Evolutionary conservation across 2,113 vertebrate genomes (phyloP).

Genomic region (Tetrax tetrax): DNA sequence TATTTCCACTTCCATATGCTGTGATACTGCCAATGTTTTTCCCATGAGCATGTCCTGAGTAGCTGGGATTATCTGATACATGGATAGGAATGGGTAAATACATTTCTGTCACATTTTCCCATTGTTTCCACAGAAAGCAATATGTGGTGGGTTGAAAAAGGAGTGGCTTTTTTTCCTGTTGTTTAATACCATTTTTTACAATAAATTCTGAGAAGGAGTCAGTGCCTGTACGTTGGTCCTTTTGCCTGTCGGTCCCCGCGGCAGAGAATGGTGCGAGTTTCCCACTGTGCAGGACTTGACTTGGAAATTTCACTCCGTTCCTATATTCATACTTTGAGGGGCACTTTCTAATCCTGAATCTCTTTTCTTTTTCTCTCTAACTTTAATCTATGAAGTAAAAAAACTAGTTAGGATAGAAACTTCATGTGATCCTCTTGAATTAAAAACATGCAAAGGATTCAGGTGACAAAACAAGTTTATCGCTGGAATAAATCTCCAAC

Average conservation of each 20-base stretch:
- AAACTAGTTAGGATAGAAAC: not conserved
- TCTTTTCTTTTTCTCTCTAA: not conserved
- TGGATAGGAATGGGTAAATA: slow-evolving; percentile 40
- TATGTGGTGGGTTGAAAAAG: slow-evolving; percentile 14
- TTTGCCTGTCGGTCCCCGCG: not conserved
- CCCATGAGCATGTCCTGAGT: slow-evolving; percentile 25
- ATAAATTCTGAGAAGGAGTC: slow-evolving; percentile 51
- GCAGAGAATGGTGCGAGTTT: accelerated
- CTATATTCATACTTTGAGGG: not conserved
- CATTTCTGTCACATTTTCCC: slow-evolving; percentile 33
- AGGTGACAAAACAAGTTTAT: not conserved
- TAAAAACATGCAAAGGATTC: not conserved
- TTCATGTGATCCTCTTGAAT: not conserved
- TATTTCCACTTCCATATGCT: slow-evolving; percentile 48
- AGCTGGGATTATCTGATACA: not conserved
- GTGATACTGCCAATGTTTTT: slow-evolving; percentile 30
- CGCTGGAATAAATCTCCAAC: not conserved
- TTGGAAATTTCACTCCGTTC: not conserved
- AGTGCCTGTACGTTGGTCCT: not conserved
- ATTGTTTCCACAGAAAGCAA: slow-evolving; percentile 48
- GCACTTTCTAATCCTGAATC: not conserved
- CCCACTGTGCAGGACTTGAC: not conserved
- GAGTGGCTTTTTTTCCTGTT: slow-evolving; percentile 54
- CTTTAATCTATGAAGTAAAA: not conserved
- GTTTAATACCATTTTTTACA: slow-evolving; percentile 63